A percentile compares a stretch with the other conserved stretches of the same genome.
phyloP scores from a whole-genome alignment of 2,888 invertebrate genomes.

The Zhuqinia jingwanae region DNA sequence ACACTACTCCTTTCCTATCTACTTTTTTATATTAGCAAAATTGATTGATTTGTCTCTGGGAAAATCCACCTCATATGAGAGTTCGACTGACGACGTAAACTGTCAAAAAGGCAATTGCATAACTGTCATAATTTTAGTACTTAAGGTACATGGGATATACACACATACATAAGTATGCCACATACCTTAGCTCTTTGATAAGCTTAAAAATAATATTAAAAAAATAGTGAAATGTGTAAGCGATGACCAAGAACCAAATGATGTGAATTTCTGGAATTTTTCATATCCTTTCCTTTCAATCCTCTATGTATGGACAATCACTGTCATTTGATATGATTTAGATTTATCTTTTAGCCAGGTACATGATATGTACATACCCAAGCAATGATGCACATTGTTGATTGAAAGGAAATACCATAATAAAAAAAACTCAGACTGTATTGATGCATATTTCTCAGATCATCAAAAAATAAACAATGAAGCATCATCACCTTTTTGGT shows the following conservation, averaged over 20 bases:
- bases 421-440: neutral
- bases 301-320: neutral
- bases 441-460: slow-evolving; percentile 9
- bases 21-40: neutral
- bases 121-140: slow-evolving; percentile 16
- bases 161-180: too few relatives aligned
- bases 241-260: neutral
- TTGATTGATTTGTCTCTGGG: slow-evolving; percentile 52
- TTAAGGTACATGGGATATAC: slow-evolving; percentile 16
- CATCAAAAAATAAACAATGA: neutral
- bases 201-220: neutral
- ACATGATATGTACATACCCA: neutral
- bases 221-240: neutral
- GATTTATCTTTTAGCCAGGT: slow-evolving; percentile 8
- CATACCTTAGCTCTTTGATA: neutral
- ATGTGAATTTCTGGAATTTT: slow-evolving; percentile 28
- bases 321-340: slow-evolving; percentile 15
- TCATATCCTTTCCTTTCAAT: neutral
- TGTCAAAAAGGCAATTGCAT: slow-evolving; percentile 25
- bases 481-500: neutral
- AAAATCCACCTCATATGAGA: slow-evolving; percentile 33
- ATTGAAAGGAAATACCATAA: neutral
- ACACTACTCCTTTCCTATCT: neutral
- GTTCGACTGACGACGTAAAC: slow-evolving; percentile 3
- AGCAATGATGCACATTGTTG: neutral